Evolutionary conservation across 1,140 invertebrate species (phyloP).

Genomic region (Diachasmimorpha longicaudata): DNA sequence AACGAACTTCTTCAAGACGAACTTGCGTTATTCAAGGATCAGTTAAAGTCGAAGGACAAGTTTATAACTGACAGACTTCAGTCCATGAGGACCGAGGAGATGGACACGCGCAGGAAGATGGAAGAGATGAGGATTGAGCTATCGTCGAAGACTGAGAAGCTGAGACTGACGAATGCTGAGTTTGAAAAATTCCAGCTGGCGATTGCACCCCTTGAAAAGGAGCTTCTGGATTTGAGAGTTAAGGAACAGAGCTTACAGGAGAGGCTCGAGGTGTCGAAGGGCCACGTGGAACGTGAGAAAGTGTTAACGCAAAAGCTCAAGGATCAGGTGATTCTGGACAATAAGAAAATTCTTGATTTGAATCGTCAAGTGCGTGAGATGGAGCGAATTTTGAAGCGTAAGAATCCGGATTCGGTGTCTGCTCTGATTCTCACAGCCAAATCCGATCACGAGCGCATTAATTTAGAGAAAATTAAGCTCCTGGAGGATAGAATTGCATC

Average conservation of each 20-base stretch:
- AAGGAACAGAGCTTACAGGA: conserved; percentile 53
- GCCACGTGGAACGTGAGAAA: conserved; percentile 64
- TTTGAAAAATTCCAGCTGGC: conserved; percentile 51
- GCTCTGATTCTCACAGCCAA: conserved; percentile 72
- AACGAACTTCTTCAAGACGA: conserved; percentile 54
- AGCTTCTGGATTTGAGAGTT: conserved; percentile 47
- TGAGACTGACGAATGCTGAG: conserved; percentile 48
- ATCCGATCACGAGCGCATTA: conserved; percentile 64
- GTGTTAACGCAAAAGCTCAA: conserved; percentile 68
- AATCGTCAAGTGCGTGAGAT: conserved; percentile 81
- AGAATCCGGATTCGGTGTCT: conserved; percentile 80
- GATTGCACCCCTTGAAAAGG: conserved; percentile 53
- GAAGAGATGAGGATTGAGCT: conserved; percentile 54
- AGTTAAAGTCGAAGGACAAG: conserved; percentile 54
- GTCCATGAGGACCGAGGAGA: conserved; percentile 49
- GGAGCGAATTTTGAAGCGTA: conserved; percentile 77
- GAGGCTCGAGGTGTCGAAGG: conserved; percentile 58
- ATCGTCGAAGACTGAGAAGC: conserved; percentile 53
- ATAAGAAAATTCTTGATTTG: conserved; percentile 73
- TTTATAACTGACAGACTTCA: conserved; percentile 55
- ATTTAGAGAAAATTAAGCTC: conserved; percentile 61
- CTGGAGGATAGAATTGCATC: conserved; percentile 73
- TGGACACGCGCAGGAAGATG: conserved; percentile 51
- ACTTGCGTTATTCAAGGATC: conserved; percentile 58
- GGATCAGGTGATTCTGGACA: conserved; percentile 73